Conservation (phyloP, 2,888 invertebrate genomes). For the Heliconius cydno region DNA sequence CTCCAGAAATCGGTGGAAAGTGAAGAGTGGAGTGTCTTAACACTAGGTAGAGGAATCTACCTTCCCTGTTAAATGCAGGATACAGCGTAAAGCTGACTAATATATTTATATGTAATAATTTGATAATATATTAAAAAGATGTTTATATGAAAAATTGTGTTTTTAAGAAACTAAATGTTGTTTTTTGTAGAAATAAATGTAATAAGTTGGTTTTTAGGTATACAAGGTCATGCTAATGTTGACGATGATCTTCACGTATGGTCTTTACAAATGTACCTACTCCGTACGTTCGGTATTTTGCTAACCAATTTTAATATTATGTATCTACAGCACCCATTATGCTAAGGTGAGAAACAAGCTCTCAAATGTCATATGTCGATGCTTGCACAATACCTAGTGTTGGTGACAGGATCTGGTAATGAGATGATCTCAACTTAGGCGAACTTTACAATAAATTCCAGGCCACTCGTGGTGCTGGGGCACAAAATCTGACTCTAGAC, state of each 20-base stretch:
- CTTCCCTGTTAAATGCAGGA: too few relatives aligned
- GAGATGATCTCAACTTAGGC: neutral
- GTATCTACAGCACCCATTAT: neutral
- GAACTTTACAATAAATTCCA: too few relatives aligned
- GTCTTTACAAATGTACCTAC: neutral
- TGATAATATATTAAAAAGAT: neutral
- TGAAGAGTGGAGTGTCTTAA: too few relatives aligned
- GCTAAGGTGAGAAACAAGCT: constrained; percentile 18
- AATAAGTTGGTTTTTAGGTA: neutral
- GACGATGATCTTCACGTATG: neutral
- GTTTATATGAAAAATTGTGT: neutral
- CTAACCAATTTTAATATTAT: neutral
- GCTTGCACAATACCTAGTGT: neutral
- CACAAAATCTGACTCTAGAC: too few relatives aligned
- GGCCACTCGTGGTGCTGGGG: too few relatives aligned
- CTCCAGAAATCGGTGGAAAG: too few relatives aligned
- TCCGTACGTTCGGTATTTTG: neutral
- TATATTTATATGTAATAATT: too few relatives aligned
- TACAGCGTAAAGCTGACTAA: too few relatives aligned
- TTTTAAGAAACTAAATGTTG: neutral
- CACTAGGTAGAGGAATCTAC: too few relatives aligned
- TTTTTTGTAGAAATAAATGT: neutral
- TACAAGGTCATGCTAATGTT: constrained; percentile 6
- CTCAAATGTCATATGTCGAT: constrained; percentile 18
- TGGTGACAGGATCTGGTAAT: constrained; percentile 3